These are phyloP conservation scores for Cyclargus thomasi DNA, from an alignment of 1,140 invertebrate species.

Conservation along the genomic window DNA sequence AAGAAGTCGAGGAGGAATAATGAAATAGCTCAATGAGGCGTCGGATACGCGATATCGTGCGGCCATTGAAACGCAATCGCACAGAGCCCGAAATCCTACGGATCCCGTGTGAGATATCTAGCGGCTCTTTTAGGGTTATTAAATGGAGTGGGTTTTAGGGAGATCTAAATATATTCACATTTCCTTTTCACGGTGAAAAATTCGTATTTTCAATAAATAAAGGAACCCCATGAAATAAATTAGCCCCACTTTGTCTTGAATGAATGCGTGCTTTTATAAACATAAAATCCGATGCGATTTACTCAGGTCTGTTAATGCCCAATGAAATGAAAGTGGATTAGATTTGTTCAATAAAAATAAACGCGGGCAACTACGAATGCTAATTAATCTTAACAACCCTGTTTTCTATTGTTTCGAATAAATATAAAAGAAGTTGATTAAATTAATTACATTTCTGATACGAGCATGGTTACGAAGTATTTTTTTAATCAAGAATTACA, in stretches of 20 bases:
- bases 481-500: no score
- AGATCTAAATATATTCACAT: constrained; percentile 58
- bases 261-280: constrained; percentile 39
- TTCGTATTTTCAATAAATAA: constrained; percentile 60
- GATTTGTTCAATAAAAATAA: constrained; percentile 8
- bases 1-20: constrained; percentile 58
- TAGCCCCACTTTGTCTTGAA: constrained; percentile 57
- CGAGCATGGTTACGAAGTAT: no score
- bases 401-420: constrained; percentile 15
- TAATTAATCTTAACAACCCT: constrained; percentile 9
- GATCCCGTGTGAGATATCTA: constrained; percentile 63
- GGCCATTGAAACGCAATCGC: constrained; percentile 50
- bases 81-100: constrained; percentile 53
- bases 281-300: constrained; percentile 42
- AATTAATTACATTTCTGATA: background rate
- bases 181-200: constrained; percentile 38
- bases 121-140: constrained; percentile 65
- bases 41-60: constrained; percentile 46
- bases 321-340: constrained; percentile 12
- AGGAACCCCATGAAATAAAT: constrained; percentile 51
- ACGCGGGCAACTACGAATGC: constrained; percentile 3
- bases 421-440: background rate
- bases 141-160: constrained; percentile 67
- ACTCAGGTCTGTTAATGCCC: constrained; percentile 9
- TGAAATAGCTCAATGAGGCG: constrained; percentile 64